Percentiles rank a stretch among this genome's conserved stretches.
These are phyloP conservation scores for Drosophila pseudotakahashii DNA, from an alignment of 2,888 invertebrate genomes.

Conservation along the genomic window DNA sequence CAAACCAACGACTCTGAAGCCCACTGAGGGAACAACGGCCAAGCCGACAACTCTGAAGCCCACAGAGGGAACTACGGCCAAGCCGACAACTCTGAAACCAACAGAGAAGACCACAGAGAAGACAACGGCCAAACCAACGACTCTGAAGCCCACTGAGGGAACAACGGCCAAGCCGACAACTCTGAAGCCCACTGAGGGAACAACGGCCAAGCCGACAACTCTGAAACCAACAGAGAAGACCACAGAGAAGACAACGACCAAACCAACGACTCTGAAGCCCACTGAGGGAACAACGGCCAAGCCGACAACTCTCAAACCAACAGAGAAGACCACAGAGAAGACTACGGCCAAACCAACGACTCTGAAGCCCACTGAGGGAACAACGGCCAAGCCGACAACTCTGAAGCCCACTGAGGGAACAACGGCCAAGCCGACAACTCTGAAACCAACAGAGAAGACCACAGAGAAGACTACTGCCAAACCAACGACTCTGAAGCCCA, in stretches of 20 bases:
- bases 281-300: background rate
- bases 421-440: background rate
- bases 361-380: background rate
- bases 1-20: background rate
- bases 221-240: background rate
- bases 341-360: background rate
- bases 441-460: background rate
- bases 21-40: background rate
- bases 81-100: background rate
- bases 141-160: background rate
- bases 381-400: background rate
- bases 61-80: background rate
- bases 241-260: background rate
- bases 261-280: background rate
- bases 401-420: background rate
- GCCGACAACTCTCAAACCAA: no score
- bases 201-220: background rate
- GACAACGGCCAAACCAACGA: background rate
- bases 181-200: background rate
- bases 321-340: background rate
- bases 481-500: background rate
- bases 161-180: slow-evolving; percentile 2
- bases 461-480: background rate
- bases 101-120: background rate
- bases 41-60: slow-evolving; percentile 10